Evolutionary conservation across 2,113 vertebrate genomes (phyloP), one percentile per base, ranked within the genome.

Genomic region (Xenus cinereus): DNA sequence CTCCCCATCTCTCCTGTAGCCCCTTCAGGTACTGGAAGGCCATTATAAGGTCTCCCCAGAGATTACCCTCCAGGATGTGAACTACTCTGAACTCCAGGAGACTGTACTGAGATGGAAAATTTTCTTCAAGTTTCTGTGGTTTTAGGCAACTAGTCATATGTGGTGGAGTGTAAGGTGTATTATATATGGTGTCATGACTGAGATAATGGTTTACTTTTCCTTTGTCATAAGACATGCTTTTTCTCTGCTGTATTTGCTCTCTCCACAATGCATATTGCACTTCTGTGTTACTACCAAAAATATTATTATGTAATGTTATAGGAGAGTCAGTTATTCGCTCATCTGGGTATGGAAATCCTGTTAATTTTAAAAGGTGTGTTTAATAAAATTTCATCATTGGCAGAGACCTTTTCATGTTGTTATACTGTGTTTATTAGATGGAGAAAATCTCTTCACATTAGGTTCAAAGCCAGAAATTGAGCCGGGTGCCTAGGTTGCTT

Each of bases 381-480:
- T 93, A 88, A 83, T 81, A 71, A 92, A 88, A 81, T 60, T 51
- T 43, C 51, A 60, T 90, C 37, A 43, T 62, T 84, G 79, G 24
- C 68, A 84, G 43, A 86, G 43, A 60, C 15, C 27, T 86, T 91
- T 87, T 57, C 24, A 22, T 75, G 27, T 13, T 73, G 32, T 56
- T 90, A 21, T 30, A 15, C 64, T 48, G 6, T 63, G 16, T 88
- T 94, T 88, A 71, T 86, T 77, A 92, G 41, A 45, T 15, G 71
- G 30, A 54, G 57, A 79, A 95, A 79, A 94, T 77, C 28, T 91
- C 56, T 85, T 93, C 96, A 79, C 87, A 71, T 92, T 84, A 80
- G 16, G 19, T 93, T 96, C 72, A 89, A 93, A 97, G 90, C 23
- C 73, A 83, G 68, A 88, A 95, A 93, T 53, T 62, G 48, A 85